Evolutionary conservation across 1,140 invertebrate species (phyloP).

Genomic region (Scylla paramamosain): DNA sequence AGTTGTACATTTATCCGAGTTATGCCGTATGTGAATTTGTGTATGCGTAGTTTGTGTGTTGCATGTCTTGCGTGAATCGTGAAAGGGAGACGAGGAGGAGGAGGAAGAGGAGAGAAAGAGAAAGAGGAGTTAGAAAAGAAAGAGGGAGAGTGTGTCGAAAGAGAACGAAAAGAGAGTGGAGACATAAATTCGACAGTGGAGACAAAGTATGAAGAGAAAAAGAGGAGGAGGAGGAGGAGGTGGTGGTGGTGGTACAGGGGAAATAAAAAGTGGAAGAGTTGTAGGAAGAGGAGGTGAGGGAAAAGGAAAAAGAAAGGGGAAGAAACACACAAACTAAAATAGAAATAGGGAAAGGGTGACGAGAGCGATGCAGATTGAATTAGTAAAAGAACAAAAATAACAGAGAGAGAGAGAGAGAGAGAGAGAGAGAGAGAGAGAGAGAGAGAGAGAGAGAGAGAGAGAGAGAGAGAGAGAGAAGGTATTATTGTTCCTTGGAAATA

Average conservation of each 20-base stretch:
- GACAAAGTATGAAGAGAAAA: neutral
- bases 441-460: no score
- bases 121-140: neutral
- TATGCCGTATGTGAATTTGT: no score
- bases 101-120: neutral
- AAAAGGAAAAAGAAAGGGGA: neutral
- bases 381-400: neutral
- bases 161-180: neutral
- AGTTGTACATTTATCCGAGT: no score
- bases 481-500: no score
- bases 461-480: no score
- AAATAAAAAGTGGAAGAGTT: neutral
- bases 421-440: no score
- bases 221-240: neutral
- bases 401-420: neutral
- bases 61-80: no score
- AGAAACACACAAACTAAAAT: neutral
- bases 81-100: neutral
- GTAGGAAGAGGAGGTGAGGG: neutral
- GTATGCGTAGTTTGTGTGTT: no score
- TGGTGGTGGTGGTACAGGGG: neutral
- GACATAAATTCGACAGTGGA: neutral
- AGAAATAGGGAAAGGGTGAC: no score
- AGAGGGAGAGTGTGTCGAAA: neutral
- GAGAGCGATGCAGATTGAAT: no score